These are phyloP conservation scores for Latrodectus elegans DNA, from an alignment of 2,888 invertebrate species.

Conservation along the genomic window DNA sequence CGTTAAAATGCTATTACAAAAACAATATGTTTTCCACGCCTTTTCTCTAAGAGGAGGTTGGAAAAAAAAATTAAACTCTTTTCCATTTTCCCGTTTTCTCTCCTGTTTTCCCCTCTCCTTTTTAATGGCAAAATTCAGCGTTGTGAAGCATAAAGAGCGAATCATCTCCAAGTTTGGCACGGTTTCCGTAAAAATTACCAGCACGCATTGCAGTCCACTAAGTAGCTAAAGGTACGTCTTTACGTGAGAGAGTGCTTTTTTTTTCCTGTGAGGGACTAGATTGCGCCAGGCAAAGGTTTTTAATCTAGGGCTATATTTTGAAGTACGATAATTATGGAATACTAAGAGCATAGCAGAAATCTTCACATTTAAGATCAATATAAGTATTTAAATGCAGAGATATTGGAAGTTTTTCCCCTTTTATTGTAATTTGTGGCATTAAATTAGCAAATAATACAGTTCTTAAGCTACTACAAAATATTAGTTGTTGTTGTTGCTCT, in stretches of 20 bases:
- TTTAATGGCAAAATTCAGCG: not conserved
- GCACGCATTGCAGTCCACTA: not conserved
- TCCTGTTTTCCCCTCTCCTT: not conserved
- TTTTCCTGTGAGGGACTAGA: not conserved
- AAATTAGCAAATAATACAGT: too few relatives aligned
- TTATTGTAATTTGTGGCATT: too few relatives aligned
- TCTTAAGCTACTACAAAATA: too few relatives aligned
- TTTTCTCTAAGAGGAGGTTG: not conserved
- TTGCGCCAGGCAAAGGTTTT: not conserved
- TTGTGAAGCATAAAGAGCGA: not conserved
- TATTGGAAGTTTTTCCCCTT: too few relatives aligned
- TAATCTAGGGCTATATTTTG: too few relatives aligned
- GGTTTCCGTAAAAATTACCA: not conserved
- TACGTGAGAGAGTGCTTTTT: not conserved
- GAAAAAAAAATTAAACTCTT: conserved; percentile 2
- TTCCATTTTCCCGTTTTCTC: not conserved
- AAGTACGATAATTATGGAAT: too few relatives aligned
- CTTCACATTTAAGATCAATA: too few relatives aligned
- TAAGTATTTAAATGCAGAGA: too few relatives aligned
- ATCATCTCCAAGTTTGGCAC: not conserved
- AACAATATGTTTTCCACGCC: conserved; percentile 55
- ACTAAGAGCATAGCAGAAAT: too few relatives aligned
- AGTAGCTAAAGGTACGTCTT: not conserved
- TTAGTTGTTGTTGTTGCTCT: too few relatives aligned
- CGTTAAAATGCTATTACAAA: conserved; percentile 56